Base-by-base conservation (phyloP, 2,113 vertebrate species). In the Melanotaenia duboulayi region DNA sequence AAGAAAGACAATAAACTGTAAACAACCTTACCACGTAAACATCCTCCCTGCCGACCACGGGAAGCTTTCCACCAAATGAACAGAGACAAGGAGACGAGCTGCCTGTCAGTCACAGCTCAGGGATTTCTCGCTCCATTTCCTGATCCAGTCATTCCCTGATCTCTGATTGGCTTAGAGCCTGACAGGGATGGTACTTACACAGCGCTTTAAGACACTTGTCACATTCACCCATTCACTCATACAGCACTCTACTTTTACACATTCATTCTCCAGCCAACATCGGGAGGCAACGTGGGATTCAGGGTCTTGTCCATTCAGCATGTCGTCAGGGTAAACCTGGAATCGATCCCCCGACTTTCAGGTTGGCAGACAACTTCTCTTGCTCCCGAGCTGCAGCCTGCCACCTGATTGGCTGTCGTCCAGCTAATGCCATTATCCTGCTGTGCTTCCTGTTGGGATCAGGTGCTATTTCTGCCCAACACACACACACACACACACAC, bases 141-240 rank as follows among this genome's bases (percentile, higher is more conserved):
- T 87, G 66, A 71, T 72, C 83, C 42, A 48, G 28, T 63, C 69
- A 60, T 67, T 82, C 74, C 4, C 1, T 80, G 82, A 81, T 71
- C 66, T 83, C 78, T 84, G 80, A 90, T 89, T 91, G 88, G 90
- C 86, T 89, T 82, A 84, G 46, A 81, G 76, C 37, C 23, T 63
- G 52, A 32, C 35, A 0, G 22, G 58, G 52, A 50, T 65, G n/a
- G n/a, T n/a, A n/a, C n/a, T n/a, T n/a, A n/a, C n/a, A n/a, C n/a
- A n/a, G n/a, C n/a, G n/a, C n/a, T n/a, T n/a, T n/a, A n/a, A n/a
- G n/a, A n/a, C n/a, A n/a, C n/a, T n/a, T n/a, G n/a, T n/a, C n/a
- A n/a, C n/a, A n/a, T n/a, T n/a, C n/a, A n/a, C n/a, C n/a, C n/a
- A n/a, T n/a, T n/a, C n/a, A n/a, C n/a, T n/a, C n/a, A n/a, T n/a